Evolutionary conservation across 92 coral and sea anemone species (phyloP), one percentile per base, ranked within the genome.

Genomic region (Paramuricea clavata): DNA sequence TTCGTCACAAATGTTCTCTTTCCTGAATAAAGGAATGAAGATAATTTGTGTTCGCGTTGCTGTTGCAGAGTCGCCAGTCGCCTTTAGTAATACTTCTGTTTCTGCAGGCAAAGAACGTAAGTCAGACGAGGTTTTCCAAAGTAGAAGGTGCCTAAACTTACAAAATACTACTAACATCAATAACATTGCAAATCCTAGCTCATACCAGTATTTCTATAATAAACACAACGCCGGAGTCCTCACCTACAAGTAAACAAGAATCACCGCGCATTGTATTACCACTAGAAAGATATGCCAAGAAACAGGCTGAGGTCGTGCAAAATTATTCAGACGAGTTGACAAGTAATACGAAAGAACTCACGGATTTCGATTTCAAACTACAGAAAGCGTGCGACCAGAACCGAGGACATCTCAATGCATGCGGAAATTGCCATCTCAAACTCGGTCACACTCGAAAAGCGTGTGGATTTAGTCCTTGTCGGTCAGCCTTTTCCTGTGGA

Each of bases 381-480:
- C 31, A 19, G 28, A 44, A 7, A 32, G 89, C 89, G 13, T 25
- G 34, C 31, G 31, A 34, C 36, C 89, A 88, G 49, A 88, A 88
- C n/a, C 62, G 60, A 42, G 91, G 91, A 15, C 76, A 56, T 22
- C 69, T 69, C 17, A 28, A 5, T 10, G 76, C 80, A 26, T 88
- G 92, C 12, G 92, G 89, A 26, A 49, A 88, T 32, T 88, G 92
- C 43, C 89, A 88, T 27, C 39, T 88, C 28, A 83, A 61, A 74
- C 69, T 76, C n/a, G 92, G 92, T 19, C 91, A 88, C 39, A 88
- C 88, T 21, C 71, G 74, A 83, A 52, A 76, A 49, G 84, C 62
- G 19, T 83, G 89, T 69, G 19, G 27, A 2, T 85, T 89, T 67
- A 76, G 86, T 62, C 92, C 89, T 26, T 89, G 89, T 61, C 67